Conservation (phyloP, 2,797 vertebrate species). For the Crocidura indochinensis region DNA sequence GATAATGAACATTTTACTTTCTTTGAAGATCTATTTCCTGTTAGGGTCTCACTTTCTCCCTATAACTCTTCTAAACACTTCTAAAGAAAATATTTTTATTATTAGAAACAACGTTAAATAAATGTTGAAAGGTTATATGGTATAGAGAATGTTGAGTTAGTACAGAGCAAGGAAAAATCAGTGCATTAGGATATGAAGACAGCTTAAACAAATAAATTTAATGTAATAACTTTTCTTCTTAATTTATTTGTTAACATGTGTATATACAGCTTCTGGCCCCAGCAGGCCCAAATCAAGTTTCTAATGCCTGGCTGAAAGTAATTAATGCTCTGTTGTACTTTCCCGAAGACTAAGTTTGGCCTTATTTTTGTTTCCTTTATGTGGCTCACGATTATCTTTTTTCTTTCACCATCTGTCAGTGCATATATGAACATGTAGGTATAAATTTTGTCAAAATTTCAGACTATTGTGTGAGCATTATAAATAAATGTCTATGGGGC, state of each 20-base stretch:
- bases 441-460: slow-evolving; percentile 56
- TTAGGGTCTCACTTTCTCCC: slow-evolving; percentile 34
- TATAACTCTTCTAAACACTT: slow-evolving; percentile 4
- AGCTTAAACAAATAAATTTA: slow-evolving; percentile 69
- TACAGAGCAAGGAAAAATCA: slow-evolving; percentile 58
- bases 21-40: slow-evolving; percentile 24
- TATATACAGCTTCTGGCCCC: slow-evolving; percentile 32
- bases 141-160: slow-evolving; percentile 5
- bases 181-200: slow-evolving; percentile 57
- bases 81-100: slow-evolving; percentile 55
- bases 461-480: slow-evolving; percentile 3
- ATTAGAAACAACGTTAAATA: slow-evolving; percentile 57
- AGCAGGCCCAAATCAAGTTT: slow-evolving; percentile 58
- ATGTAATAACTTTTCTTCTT: slow-evolving; percentile 75
- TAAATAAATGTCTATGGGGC: too few species aligned
- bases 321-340: slow-evolving; percentile 68
- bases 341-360: slow-evolving; percentile 68
- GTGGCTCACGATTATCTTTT: slow-evolving; percentile 53
- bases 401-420: slow-evolving; percentile 59
- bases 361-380: slow-evolving; percentile 66
- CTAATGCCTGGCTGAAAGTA: slow-evolving; percentile 37
- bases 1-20: slow-evolving; percentile 4
- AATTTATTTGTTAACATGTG: slow-evolving; percentile 71
- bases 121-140: slow-evolving; percentile 37
- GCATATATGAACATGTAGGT: slow-evolving; percentile 49